A percentile compares a stretch with the other conserved stretches of the same genome.
Evolutionary conservation across 2,113 vertebrate genomes (phyloP).

Genomic region (Aegithalos caudatus): DNA sequence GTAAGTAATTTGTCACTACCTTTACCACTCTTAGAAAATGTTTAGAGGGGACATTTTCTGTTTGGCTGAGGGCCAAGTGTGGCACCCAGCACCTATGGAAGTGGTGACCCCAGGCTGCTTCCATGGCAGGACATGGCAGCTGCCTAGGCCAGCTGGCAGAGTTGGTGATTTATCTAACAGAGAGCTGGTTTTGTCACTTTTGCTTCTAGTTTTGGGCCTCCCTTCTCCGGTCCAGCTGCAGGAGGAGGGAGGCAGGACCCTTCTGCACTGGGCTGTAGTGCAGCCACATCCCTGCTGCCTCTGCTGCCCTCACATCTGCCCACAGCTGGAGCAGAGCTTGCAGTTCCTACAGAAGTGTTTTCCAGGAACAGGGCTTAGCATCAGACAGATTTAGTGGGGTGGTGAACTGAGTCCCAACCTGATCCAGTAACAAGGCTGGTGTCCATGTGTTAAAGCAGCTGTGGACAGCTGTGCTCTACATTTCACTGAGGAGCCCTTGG

Average conservation of each 20-base stretch:
- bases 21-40: neutral
- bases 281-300: neutral
- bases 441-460: neutral
- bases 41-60: neutral
- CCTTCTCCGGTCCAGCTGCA: neutral
- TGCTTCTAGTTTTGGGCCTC: neutral
- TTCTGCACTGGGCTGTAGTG: neutral
- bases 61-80: neutral
- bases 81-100: neutral
- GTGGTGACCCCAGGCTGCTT: neutral
- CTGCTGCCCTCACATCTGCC: neutral
- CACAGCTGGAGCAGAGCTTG: neutral
- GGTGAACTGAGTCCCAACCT: neutral
- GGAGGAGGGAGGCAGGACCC: neutral
- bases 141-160: neutral
- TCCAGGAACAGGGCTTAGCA: neutral
- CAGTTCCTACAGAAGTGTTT: neutral
- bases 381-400: neutral
- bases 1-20: neutral
- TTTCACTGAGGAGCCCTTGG: neutral
- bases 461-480: neutral
- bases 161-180: neutral
- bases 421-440: neutral
- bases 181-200: neutral
- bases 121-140: rapidly evolving